Evolutionary conservation across 2,888 invertebrate species (phyloP), one percentile per base, ranked within the genome.

Genomic region (Pandemis cinnamomeana): DNA sequence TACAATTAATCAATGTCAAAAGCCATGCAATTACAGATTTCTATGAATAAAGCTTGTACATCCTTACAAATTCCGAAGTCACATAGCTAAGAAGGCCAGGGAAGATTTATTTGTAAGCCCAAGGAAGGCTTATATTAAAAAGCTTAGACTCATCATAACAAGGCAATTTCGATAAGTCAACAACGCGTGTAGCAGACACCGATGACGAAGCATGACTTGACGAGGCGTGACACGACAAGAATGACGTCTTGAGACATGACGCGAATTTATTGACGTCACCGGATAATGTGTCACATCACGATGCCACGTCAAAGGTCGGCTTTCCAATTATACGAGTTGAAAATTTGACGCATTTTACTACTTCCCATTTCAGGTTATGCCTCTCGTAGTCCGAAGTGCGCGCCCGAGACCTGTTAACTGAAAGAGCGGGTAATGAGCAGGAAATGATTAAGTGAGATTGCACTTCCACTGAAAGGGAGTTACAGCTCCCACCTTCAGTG

Each of bases 161-260:
- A 83, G 81, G 87, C 89, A 87, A 88, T 88, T 89, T 87, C 75
- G 80, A 82, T 81, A 85, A 89, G 89, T 88, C 88, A 89, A 89
- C 88, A 89, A 87, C 82, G 86, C 85, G 84, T 86, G 83, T 83
- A 86, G 84, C 79, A 78, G 81, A 77, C 61, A 74, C 73, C 61
- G 76, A 86, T 89, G 88, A 88, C 86, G 82, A 13, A 79, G 86
- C 88, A 85, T 86, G 86, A 87, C 83, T 82, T 67, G 75, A 77
- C 76, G 75, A 76, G 84, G 82, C 83, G 79, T 80, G 84, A 83
- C 83, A 80, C 78, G 85, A 85, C 85, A 80, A 80, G 82, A 80
- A 84, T 81, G 85, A 85, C 86, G 82, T 80, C 80, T 80, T 42
- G 62, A 58, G 75, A 76, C 79, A 81, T 86, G 86, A 86, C 83